Conservation (phyloP, 2,888 invertebrate genomes). For the Sisyra nigra region DNA sequence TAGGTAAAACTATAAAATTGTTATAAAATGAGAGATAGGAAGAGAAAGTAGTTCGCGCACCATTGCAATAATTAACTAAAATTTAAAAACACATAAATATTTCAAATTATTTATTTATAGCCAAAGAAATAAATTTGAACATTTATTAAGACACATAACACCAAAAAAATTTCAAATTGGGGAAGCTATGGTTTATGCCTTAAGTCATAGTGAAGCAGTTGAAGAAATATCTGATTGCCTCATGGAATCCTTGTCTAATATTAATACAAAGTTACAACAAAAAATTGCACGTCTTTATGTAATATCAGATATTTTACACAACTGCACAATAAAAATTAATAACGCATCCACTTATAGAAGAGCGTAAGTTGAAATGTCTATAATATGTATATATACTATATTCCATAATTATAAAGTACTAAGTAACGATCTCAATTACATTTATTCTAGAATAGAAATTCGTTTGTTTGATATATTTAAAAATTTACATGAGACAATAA, state of each 20-base stretch:
- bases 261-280: slow-evolving; percentile 62
- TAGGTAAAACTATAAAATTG: no score
- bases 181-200: slow-evolving; percentile 97
- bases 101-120: no score
- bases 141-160: slow-evolving; percentile 70
- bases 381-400: no score
- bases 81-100: no score
- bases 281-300: slow-evolving; percentile 89
- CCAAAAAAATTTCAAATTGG: slow-evolving; percentile 70
- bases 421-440: no score
- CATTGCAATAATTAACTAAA: no score
- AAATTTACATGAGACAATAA: slow-evolving; percentile 53
- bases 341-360: slow-evolving; percentile 87
- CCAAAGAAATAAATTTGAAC: slow-evolving; percentile 85
- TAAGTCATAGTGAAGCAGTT: slow-evolving; percentile 95
- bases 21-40: no score
- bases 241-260: slow-evolving; percentile 66
- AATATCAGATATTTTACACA: slow-evolving; percentile 91
- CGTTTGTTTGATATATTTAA: slow-evolving; percentile 64
- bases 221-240: slow-evolving; percentile 91
- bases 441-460: slow-evolving; percentile 50
- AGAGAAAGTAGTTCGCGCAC: no score
- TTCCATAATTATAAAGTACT: no score
- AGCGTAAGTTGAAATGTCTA: slow-evolving; percentile 49
- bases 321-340: slow-evolving; percentile 89